phyloP scores from a whole-genome alignment of 2,113 vertebrate species.

The Lepisosteus osseus region DNA sequence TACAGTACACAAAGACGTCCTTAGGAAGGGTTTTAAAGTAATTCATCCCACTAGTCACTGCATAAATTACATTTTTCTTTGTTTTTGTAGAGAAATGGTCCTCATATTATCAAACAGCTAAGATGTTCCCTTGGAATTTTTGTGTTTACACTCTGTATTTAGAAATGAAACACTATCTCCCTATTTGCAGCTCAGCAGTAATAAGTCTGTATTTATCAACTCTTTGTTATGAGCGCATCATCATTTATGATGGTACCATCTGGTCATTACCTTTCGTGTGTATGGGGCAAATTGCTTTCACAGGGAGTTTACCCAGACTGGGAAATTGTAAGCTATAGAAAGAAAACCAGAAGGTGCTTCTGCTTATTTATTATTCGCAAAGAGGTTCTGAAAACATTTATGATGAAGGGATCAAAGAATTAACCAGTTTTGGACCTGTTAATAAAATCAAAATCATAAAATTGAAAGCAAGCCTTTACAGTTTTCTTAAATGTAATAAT shows the following conservation, averaged over 20 bases:
- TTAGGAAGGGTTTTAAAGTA: no score
- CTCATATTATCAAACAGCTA: not conserved
- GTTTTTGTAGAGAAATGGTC: not conserved
- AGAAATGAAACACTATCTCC: not conserved
- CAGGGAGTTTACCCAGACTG: conserved; percentile 61
- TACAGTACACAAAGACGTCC: no score
- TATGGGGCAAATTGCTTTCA: conserved; percentile 79
- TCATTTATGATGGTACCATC: conserved; percentile 78
- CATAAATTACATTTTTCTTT: no score
- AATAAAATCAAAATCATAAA: conserved; percentile 32
- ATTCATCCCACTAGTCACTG: no score
- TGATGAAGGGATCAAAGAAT: conserved; percentile 72
- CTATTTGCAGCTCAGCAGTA: conserved; percentile 42
- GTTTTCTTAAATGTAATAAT: conserved; percentile 46
- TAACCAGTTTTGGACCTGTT: conserved; percentile 47
- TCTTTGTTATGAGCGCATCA: conserved; percentile 74
- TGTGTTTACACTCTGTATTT: not conserved
- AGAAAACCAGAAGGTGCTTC: conserved; percentile 58
- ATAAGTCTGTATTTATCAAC: conserved; percentile 78
- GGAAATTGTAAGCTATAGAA: conserved; percentile 49
- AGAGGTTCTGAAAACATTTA: conserved; percentile 45
- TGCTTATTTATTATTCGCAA: conserved; percentile 54
- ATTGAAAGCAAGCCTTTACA: conserved; percentile 43
- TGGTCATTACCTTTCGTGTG: conserved; percentile 69
- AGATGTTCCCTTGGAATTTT: not conserved